A percentile compares a stretch with the other conserved stretches of the same genome.
phyloP scores from a whole-genome alignment of 2,797 vertebrate species.

The Tapirus indicus region DNA sequence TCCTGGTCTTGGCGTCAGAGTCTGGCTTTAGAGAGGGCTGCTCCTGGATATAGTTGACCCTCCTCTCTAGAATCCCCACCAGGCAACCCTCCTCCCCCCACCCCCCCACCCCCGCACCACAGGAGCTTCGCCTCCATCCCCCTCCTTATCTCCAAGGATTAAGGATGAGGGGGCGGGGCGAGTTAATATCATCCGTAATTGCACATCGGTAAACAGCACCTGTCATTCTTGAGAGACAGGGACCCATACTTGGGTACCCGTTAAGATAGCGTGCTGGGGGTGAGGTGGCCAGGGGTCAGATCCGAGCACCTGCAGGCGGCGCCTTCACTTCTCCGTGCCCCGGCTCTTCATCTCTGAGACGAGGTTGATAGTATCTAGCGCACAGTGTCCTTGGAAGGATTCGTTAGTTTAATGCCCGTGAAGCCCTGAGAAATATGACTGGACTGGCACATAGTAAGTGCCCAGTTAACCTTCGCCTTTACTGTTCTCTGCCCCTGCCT shows the following conservation, averaged over 20 bases:
- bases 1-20: neutral
- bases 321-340: neutral
- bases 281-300: neutral
- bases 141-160: neutral
- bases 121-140: neutral
- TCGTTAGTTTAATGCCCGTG: neutral
- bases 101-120: too few relatives aligned
- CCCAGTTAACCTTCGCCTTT: neutral
- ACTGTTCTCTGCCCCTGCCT: neutral
- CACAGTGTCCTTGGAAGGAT: neutral
- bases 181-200: neutral
- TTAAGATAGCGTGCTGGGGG: neutral
- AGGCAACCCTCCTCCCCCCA: too few relatives aligned
- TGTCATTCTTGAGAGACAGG: neutral
- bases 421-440: neutral
- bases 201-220: neutral
- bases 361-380: neutral
- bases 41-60: neutral
- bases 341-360: neutral
- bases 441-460: neutral
- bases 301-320: neutral
- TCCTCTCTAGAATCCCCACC: neutral
- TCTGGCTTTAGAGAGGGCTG: neutral
- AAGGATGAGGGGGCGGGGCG: accelerated
- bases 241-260: neutral